A percentile compares a stretch with the other conserved stretches of the same genome.
Conservation (phyloP, 92 coral and sea anemone species). For the Epizoanthus scotinus region DNA sequence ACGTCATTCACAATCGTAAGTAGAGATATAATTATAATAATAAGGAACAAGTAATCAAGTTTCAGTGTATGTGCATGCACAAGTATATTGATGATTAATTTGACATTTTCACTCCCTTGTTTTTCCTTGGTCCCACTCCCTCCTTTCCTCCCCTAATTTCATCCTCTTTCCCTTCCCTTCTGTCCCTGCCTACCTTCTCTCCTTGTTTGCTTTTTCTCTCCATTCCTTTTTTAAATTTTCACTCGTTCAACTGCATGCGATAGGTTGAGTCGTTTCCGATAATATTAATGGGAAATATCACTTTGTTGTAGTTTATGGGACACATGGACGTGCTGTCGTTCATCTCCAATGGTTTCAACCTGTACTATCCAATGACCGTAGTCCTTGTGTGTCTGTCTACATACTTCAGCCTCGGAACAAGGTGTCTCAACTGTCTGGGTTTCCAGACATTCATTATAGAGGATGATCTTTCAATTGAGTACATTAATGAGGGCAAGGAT, state of each 20-base stretch:
- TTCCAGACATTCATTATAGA: conserved; percentile 97
- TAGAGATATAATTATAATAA: not conserved
- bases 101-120: not conserved
- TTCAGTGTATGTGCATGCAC: too few relatives aligned
- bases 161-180: not conserved
- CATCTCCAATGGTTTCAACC: conserved; percentile 93
- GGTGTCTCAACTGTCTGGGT: conserved; percentile 95
- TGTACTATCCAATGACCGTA: conserved; percentile 99
- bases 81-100: not conserved
- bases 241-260: not conserved
- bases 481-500: conserved; percentile 93
- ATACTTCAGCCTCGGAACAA: conserved; percentile 95
- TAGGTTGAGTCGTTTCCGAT: not conserved
- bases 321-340: conserved; percentile 98
- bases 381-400: conserved; percentile 94
- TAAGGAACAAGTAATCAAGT: too few relatives aligned
- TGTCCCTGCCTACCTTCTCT: too few relatives aligned
- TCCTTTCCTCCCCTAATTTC: not conserved
- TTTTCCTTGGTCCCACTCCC: too few relatives aligned
- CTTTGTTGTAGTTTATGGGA: conserved; percentile 87
- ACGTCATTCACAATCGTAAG: conserved; percentile 92
- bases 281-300: not conserved
- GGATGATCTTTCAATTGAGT: conserved; percentile 94
- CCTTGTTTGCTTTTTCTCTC: not conserved
- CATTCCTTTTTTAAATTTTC: not conserved